Evolutionary conservation across 2,888 invertebrate genomes (phyloP), one percentile per base, ranked within the genome.

Genomic region (Aspidapion aeneum): DNA sequence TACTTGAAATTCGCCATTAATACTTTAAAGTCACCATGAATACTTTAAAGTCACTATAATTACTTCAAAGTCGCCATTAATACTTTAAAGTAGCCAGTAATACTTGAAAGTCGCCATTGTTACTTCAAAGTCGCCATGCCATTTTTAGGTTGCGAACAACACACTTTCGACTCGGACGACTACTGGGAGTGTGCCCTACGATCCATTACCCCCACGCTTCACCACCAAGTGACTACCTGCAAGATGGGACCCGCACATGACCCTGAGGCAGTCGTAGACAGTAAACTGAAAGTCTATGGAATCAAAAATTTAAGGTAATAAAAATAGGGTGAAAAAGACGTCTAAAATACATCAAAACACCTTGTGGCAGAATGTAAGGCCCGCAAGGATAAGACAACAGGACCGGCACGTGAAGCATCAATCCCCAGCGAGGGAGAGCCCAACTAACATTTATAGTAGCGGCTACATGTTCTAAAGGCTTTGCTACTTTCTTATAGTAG

Each of bases 201-300:
- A 64, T 79, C 82, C 62, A 60, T 83, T 48, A 79, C 82, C 0
- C 73, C 79, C 1, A 82, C 82, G 66, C 76, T 84, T 68, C 81
- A 83, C 68, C 84, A 84, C 66, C 84, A 84, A 72, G 78, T 84
- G 3, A 81, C 83, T 0, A 85, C 85, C 0, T 84, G 80, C 49
- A 85, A 83, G 71, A 86, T 86, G 86, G 85, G 85, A 0, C 83
- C 84, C 0, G 54, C 68, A 3, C 70, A 67, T 9, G 85, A 86
- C 72, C 77, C 80, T 0, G 77, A 78, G 57, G 84, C 86, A 0
- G 86, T 87, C 0, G 86, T 87, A 0, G 84, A 86, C 70, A 78
- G 82, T 1, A 75, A 81, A 56, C 73, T 85, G 3, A 77, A 76
- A 60, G 85, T 86, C 0, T 76, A 84, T 66, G 85, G 85, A 0